A percentile compares a stretch with the other conserved stretches of the same genome.
Evolutionary conservation across 2,113 vertebrate species (phyloP).

Genomic region (Nesogale talazaci): DNA sequence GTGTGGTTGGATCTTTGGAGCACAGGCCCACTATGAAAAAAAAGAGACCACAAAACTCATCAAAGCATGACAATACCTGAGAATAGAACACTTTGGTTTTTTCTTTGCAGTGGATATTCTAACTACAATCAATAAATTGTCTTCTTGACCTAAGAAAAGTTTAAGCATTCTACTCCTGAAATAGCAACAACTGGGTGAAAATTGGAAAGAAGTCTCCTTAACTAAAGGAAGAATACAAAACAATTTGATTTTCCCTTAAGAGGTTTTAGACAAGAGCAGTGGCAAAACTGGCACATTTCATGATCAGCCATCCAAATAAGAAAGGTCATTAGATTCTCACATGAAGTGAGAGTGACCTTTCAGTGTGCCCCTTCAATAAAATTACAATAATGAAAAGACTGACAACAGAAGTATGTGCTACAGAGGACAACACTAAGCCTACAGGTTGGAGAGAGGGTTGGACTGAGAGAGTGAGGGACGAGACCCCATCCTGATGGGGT

Average conservation of each 20-base stretch:
- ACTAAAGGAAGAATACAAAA: background rate
- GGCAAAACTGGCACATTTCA: background rate
- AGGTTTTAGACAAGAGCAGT: background rate
- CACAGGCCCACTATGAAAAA: no score
- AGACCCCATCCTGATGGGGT: no score
- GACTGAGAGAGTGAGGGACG: no score
- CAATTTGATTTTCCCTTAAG: background rate
- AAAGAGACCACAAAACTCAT: background rate
- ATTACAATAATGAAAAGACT: no score
- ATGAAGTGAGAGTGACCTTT: background rate
- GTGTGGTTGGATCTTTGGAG: background rate
- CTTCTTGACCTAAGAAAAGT: background rate
- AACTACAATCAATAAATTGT: background rate
- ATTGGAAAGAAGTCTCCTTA: background rate
- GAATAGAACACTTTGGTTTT: background rate
- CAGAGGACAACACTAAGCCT: no score
- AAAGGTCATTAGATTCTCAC: background rate
- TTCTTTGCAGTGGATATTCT: background rate
- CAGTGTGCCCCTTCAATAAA: background rate
- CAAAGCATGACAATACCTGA: background rate
- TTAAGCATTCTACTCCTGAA: background rate
- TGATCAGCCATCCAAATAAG: background rate
- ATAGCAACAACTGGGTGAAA: background rate
- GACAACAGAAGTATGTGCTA: no score
- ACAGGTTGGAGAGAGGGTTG: no score